Percentiles rank a stretch among this genome's conserved stretches.
These are phyloP conservation scores for Dendrolimus punctatus DNA, from an alignment of 1,140 invertebrate species.

Conservation along the genomic window DNA sequence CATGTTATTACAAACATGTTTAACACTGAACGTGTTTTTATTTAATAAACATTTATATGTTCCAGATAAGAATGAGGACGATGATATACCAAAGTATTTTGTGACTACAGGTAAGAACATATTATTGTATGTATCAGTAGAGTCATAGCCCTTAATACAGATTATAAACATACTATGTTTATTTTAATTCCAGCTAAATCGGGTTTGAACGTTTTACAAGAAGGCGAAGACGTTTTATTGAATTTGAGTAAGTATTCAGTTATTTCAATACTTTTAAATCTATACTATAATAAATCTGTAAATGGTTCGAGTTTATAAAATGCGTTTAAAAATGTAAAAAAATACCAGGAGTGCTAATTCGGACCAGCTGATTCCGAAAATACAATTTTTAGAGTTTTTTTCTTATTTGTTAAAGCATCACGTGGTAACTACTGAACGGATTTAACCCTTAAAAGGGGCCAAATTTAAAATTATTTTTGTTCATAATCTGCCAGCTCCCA, in stretches of 20 bases:
- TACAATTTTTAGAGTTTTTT: background rate
- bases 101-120: background rate
- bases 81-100: background rate
- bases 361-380: background rate
- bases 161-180: too few species aligned
- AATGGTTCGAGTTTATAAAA: conserved; percentile 1
- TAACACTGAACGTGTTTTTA: background rate
- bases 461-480: too few species aligned
- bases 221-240: conserved; percentile 19
- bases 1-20: too few species aligned
- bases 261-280: background rate
- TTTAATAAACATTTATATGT: background rate
- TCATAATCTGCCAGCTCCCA: too few species aligned
- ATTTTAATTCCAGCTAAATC: conserved; percentile 16
- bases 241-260: conserved; percentile 29
- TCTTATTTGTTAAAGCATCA: background rate
- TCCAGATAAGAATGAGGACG: conserved; percentile 3
- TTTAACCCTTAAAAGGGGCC: too few species aligned
- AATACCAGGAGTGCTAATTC: background rate
- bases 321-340: background rate
- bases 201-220: conserved; percentile 19
- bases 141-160: background rate
- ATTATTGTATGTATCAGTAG: background rate
- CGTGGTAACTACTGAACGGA: too few species aligned
- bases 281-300: too few species aligned